phyloP scores from a whole-genome alignment of 2,888 invertebrate species.

The Rutpela maculata region DNA sequence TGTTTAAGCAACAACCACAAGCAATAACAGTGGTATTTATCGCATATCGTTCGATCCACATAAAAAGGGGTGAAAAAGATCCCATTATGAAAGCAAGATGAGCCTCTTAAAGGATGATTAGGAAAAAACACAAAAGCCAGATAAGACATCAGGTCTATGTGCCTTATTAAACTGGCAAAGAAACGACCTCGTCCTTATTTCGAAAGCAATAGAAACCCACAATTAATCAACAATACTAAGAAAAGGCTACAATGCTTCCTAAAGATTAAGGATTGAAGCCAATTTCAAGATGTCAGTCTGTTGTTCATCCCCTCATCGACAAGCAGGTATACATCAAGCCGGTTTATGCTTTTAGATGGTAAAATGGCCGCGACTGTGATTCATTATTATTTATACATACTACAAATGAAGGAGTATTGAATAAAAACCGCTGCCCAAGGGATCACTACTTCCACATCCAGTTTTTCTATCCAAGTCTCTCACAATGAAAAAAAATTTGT shows the following conservation, averaged over 20 bases:
- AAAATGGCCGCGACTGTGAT: background rate
- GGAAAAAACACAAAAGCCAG: constrained; percentile 26
- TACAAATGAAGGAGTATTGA: too few species aligned
- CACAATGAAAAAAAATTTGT: too few species aligned
- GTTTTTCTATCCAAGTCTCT: too few species aligned
- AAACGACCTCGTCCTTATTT: constrained; percentile 29
- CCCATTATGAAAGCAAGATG: background rate
- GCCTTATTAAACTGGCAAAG: constrained; percentile 38
- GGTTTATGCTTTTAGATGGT: constrained; percentile 37
- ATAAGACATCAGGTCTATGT: constrained; percentile 32
- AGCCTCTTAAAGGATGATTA: constrained; percentile 16
- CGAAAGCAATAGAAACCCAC: constrained; percentile 54
- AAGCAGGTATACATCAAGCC: constrained; percentile 48
- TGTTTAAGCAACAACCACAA: background rate
- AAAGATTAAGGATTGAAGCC: constrained; percentile 64
- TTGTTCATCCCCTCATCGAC: constrained; percentile 53
- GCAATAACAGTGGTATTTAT: background rate
- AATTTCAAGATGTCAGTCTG: constrained; percentile 64
- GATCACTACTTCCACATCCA: too few species aligned
- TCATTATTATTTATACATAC: too few species aligned
- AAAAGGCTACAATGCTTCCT: constrained; percentile 60
- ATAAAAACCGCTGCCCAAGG: too few species aligned
- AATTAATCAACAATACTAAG: constrained; percentile 65
- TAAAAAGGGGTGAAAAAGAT: background rate
- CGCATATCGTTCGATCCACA: background rate